A percentile compares a stretch with the other conserved stretches of the same genome.
These are phyloP conservation scores for Ciconia nigra DNA, from an alignment of 2,797 vertebrate genomes.

Conservation along the genomic window DNA sequence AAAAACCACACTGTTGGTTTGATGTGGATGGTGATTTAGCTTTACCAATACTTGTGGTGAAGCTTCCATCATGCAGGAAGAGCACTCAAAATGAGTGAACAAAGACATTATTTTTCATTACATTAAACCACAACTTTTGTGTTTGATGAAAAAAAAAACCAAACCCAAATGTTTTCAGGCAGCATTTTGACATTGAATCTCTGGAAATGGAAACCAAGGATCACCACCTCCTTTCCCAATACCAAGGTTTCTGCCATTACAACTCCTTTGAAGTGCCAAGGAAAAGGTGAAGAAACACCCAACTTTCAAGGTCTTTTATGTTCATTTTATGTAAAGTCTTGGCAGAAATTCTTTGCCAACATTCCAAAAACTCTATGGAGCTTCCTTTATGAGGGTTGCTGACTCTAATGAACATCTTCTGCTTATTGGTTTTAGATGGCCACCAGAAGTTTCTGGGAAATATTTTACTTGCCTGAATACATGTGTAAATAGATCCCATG, in stretches of 20 bases:
- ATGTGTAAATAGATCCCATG: neutral
- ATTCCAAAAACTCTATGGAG: neutral
- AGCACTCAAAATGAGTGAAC: neutral
- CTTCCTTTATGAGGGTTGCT: neutral
- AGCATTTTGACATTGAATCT: neutral
- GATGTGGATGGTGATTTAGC: neutral
- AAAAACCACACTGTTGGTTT: neutral
- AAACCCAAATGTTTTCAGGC: neutral
- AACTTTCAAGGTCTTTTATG: neutral
- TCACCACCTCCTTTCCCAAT: neutral
- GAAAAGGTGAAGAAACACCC: neutral
- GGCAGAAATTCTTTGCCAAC: constrained; percentile 6
- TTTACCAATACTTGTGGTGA: neutral
- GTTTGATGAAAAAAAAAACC: neutral
- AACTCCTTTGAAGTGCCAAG: neutral
- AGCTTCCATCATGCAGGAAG: neutral
- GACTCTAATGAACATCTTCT: neutral
- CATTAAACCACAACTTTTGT: neutral
- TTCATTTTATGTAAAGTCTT: constrained; percentile 14
- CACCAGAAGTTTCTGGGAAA: neutral
- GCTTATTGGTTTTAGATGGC: neutral
- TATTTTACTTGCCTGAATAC: neutral
- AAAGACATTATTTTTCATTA: neutral
- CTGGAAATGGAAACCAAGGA: neutral
- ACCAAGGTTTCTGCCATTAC: neutral